Base-by-base conservation (phyloP, 2,797 vertebrate genomes). In the Psittacula derbiana region DNA sequence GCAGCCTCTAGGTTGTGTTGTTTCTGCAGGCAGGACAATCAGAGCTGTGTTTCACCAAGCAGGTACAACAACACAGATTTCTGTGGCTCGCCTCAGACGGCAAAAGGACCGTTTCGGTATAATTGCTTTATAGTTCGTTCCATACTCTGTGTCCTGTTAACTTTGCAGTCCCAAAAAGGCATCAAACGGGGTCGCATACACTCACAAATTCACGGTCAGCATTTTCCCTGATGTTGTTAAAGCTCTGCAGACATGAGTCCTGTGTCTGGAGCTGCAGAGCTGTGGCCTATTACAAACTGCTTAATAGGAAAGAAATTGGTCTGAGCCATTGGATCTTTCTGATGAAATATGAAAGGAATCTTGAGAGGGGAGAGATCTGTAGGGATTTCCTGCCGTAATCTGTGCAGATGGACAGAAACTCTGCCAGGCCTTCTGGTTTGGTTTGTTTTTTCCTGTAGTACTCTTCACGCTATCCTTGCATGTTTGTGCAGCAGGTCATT, bases 111-210 rank as follows among this genome's bases (percentile, higher is more conserved):
- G 10, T 53, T 86, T 61, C 53, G 44, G 23, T 30, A 10, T 24
- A 78, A 28, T 10, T 83, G 17, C 5, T 73, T 3, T 69, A 16
- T 17, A n/a, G 13, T 53, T 92, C 58, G 8, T 55, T 41, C 74
- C 82, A 8, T 28, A 12, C 8, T 21, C 9, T 61, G 49, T 40
- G 40, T 44, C 30, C 21, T 0, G 0, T 69, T 74, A 74, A 44
- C 30, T 62, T 75, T 52, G 49, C 21, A 21, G 36, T 88, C 72
- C 44, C 66, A 27, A 24, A 78, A 74, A 40, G 72, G 16, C 11
- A 38, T 66, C 40, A n/a, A 33, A 30, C 11, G 53, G 47, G 41
- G 27, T 52, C 64, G 62, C 17, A 3, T 4, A 2, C 12, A 16
- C 33, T 44, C 36, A 53, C 28, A 72, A 58, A 62, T n/a, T 69